Percentiles rank a stretch among this genome's conserved stretches.
Conservation (phyloP, 2,888 invertebrate species). For the Embidobia sp. region DNA sequence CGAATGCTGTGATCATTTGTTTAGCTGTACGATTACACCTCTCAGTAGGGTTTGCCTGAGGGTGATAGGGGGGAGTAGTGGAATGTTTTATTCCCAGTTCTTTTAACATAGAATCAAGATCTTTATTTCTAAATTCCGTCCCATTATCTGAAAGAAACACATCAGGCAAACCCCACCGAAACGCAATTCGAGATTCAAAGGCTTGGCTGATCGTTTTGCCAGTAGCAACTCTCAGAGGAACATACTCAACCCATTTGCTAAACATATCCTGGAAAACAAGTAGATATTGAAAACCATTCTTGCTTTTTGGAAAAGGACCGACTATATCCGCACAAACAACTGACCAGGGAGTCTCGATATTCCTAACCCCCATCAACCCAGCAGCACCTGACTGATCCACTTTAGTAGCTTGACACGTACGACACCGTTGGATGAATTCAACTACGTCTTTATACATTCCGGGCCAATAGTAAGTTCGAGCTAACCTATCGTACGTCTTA, state of each 20-base stretch:
- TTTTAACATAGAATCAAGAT: not conserved
- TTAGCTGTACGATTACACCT: constrained; percentile 63
- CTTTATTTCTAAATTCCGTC: not conserved
- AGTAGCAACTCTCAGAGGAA: not conserved
- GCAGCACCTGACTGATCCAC: not conserved
- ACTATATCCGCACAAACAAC: constrained; percentile 54
- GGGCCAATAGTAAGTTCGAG: constrained; percentile 7
- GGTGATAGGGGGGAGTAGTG: constrained; percentile 60
- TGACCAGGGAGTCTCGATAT: constrained; percentile 1
- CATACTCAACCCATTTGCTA: constrained; percentile 54
- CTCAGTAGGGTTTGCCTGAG: constrained; percentile 66
- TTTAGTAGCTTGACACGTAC: not conserved
- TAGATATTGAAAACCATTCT: constrained; percentile 22
- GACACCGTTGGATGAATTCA: not conserved
- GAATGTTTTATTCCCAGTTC: not conserved
- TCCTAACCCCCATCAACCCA: not conserved
- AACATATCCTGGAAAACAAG: constrained; percentile 65
- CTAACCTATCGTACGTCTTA: not conserved
- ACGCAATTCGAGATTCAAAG: constrained; percentile 48
- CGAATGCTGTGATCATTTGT: constrained; percentile 56
- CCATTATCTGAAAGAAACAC: constrained; percentile 45
- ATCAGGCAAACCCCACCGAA: constrained; percentile 61
- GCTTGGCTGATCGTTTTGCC: not conserved
- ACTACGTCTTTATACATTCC: not conserved
- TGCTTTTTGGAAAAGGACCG: constrained; percentile 61